Percentiles rank a stretch among this genome's conserved stretches.
Evolutionary conservation across 2,113 vertebrate genomes (phyloP).

Genomic region (Laticauda laticaudata): DNA sequence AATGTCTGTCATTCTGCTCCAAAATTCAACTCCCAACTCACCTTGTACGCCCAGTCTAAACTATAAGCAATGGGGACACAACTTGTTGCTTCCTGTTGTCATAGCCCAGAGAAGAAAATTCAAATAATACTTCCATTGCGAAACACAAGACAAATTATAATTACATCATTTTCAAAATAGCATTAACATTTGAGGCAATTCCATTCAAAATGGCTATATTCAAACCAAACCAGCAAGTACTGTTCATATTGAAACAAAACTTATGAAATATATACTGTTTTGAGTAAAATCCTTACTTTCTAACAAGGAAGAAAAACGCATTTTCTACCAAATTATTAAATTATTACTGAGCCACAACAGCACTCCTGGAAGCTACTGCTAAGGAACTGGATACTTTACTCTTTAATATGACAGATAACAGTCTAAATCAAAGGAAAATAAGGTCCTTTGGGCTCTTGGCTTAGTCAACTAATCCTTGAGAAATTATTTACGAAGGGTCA

Average conservation of each 20-base stretch:
- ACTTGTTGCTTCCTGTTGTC: background rate
- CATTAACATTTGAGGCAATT: background rate
- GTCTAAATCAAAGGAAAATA: no score
- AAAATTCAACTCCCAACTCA: background rate
- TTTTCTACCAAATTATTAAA: slow-evolving; percentile 5
- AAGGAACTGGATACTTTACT: no score
- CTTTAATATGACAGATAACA: no score
- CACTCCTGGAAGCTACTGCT: no score
- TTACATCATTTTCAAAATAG: background rate
- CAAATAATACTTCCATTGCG: background rate
- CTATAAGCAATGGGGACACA: background rate
- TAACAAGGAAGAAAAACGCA: background rate
- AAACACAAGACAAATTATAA: background rate
- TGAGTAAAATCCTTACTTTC: background rate
- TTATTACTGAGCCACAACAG: no score
- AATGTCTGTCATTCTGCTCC: background rate
- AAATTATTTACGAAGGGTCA: background rate
- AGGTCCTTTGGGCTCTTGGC: no score
- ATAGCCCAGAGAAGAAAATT: background rate
- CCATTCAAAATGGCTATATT: background rate
- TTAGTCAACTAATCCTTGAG: background rate
- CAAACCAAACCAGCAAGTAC: background rate
- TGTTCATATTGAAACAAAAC: background rate
- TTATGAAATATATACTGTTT: background rate
- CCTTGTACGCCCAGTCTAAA: background rate